Evolutionary conservation across 2,113 vertebrate species (phyloP).

Genomic region (crab-eating macaque (Macaca fascicularis)): T2T-MFA8v1.1 NC_088395.1:77139501-77140000

Average conservation of each 20-base stretch:
- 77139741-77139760: background rate
- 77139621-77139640: background rate
- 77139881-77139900: conserved; percentile 23
- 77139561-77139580: background rate
- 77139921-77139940: conserved; percentile 13
- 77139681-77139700: background rate
- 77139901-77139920: conserved; percentile 31
- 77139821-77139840: background rate
- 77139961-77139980: conserved; percentile 94
- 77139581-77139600: background rate
- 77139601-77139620: background rate
- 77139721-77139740: background rate
- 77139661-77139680: background rate
- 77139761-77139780: background rate
- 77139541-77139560: background rate
- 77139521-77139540: background rate
- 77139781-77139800: background rate
- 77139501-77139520: conserved; percentile 21
- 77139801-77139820: background rate
- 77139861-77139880: background rate
- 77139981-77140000: conserved; percentile 95
- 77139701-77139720: background rate
- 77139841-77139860: conserved; percentile 24
- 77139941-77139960: conserved; percentile 91
- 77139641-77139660: background rate